Conservation (phyloP, 2,888 invertebrate genomes). For the Pharmacophagus antenor region DNA sequence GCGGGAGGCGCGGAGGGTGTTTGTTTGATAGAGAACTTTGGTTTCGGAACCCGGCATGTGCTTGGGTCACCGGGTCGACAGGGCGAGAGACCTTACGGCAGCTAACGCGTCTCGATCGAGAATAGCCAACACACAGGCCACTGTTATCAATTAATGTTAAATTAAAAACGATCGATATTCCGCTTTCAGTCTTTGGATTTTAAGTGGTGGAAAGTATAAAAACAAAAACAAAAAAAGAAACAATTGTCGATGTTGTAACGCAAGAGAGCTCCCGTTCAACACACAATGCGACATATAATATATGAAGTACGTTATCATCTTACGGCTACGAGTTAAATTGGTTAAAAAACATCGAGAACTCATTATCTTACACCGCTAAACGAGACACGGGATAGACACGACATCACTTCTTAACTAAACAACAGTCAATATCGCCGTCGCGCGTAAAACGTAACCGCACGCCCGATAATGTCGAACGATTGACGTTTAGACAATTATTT, state of each 20-base stretch:
- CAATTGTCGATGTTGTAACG: constrained; percentile 24
- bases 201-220: constrained; percentile 48
- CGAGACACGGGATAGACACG: background rate
- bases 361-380: background rate
- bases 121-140: constrained; percentile 33
- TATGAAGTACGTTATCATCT: constrained; percentile 10
- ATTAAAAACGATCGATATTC: constrained; percentile 32
- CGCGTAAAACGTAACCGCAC: background rate
- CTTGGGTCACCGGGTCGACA: background rate
- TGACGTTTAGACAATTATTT: too few species aligned
- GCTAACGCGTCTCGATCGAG: background rate
- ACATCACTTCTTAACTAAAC: background rate
- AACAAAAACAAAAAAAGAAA: constrained; percentile 30
- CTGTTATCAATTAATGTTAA: constrained; percentile 26
- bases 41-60: background rate
- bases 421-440: constrained; percentile 1
- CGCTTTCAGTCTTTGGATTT: constrained; percentile 53
- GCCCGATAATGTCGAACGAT: background rate
- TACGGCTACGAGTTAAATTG: constrained; percentile 3
- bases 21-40: background rate
- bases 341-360: background rate
- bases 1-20: background rate
- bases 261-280: constrained; percentile 33
- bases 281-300: background rate
- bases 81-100: background rate